phyloP scores from a whole-genome alignment of 1,140 invertebrate species.

The Heliconius congener region DNA sequence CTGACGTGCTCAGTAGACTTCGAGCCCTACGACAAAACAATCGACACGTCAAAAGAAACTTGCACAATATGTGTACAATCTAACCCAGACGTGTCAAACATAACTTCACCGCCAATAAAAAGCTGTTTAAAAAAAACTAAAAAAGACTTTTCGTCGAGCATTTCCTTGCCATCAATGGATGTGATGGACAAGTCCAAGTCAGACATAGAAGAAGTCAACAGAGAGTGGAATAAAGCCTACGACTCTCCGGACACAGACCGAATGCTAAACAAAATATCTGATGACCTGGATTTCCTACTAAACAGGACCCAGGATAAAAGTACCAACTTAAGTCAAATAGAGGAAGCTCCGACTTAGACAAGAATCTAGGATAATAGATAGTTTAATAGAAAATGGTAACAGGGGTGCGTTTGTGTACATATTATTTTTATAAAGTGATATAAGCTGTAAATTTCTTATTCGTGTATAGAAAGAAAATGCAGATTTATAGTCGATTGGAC shows the following conservation, averaged over 20 bases:
- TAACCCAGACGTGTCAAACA: constrained; percentile 70
- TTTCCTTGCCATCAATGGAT: constrained; percentile 72
- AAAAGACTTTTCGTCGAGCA: constrained; percentile 61
- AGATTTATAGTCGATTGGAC: neutral
- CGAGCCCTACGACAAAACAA: constrained; percentile 64
- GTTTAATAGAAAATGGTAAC: constrained; percentile 53
- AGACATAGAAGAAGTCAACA: constrained; percentile 68
- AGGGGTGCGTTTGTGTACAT: constrained; percentile 53
- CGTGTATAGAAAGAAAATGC: neutral
- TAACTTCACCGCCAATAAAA: constrained; percentile 70
- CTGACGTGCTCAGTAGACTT: constrained; percentile 70
- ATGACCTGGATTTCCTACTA: constrained; percentile 88
- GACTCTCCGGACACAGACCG: constrained; percentile 78
- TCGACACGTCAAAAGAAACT: constrained; percentile 63
- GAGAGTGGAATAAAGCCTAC: constrained; percentile 69
- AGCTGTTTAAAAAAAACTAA: constrained; percentile 77
- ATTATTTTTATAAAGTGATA: constrained; percentile 25
- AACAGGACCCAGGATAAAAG: constrained; percentile 81
- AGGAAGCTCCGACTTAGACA: constrained; percentile 69
- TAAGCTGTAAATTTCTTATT: neutral
- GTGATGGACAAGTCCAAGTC: constrained; percentile 65
- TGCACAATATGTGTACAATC: constrained; percentile 75
- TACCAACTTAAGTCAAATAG: constrained; percentile 56
- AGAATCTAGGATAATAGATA: constrained; percentile 26
- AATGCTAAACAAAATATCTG: constrained; percentile 87